Conservation (phyloP, 1,140 invertebrate species). For the Polypedilum vanderplanki region DNA sequence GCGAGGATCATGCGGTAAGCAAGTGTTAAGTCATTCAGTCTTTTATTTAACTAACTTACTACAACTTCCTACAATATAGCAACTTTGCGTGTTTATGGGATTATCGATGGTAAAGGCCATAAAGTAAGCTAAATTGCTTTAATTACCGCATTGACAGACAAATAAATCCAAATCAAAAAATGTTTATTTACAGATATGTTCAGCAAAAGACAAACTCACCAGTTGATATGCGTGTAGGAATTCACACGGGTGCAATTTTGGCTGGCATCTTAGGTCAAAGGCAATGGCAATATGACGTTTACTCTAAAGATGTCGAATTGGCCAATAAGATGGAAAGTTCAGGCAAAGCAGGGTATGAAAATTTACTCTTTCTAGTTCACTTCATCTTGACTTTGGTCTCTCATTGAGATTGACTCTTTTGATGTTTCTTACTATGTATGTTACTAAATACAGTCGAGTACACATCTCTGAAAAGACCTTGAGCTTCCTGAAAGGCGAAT, state of each 20-base stretch:
- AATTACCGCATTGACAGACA: neutral
- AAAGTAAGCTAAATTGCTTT: slow-evolving; percentile 56
- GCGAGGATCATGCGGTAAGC: slow-evolving; percentile 79
- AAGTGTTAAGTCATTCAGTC: neutral
- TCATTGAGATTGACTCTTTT: slow-evolving; percentile 25
- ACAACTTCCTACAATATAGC: neutral
- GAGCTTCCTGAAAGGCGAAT: slow-evolving; percentile 82
- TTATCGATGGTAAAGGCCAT: slow-evolving; percentile 94
- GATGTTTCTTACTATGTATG: slow-evolving; percentile 31
- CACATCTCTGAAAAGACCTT: slow-evolving; percentile 92
- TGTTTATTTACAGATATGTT: slow-evolving; percentile 65
- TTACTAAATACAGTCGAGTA: slow-evolving; percentile 59
- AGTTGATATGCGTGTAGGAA: slow-evolving; percentile 96
- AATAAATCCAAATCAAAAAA: slow-evolving; percentile 7
- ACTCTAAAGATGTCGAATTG: slow-evolving; percentile 92
- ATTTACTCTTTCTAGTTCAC: slow-evolving; percentile 19
- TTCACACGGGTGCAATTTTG: slow-evolving; percentile 92
- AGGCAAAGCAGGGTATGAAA: slow-evolving; percentile 83
- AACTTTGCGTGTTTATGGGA: slow-evolving; percentile 87
- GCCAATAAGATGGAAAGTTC: slow-evolving; percentile 99
- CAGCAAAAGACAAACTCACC: slow-evolving; percentile 89
- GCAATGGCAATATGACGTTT: slow-evolving; percentile 99
- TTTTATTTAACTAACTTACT: neutral
- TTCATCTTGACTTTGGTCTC: neutral
- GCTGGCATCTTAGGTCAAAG: slow-evolving; percentile 92